Evolutionary conservation across 2,888 invertebrate genomes (phyloP), one percentile per base, ranked within the genome.

Genomic region (Agrilus biguttatus): DNA sequence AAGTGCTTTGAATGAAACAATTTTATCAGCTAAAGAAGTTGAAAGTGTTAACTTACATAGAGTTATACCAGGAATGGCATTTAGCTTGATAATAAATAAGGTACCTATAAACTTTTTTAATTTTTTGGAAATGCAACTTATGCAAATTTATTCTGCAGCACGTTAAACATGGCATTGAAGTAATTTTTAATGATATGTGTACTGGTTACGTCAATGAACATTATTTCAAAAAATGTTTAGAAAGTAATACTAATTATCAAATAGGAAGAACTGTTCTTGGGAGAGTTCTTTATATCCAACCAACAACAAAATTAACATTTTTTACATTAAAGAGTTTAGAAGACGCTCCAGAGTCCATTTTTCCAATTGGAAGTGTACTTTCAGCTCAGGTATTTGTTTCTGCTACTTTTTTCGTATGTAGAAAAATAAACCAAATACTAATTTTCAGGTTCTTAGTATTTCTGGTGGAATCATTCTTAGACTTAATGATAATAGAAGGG

Each of bases 271-370:
- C 68, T 49, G 64, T 80, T 1, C 57, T 59, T 28, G 80, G 79
- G 0, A 72, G 78, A 19, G 71, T 85, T 5, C 61, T 85, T 4
- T 85, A 82, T 58, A 67, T 77, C 39, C 70, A 82, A 65, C 82
- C 83, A 10, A 67, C 77, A 0, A 72, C 80, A 1, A 83, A 83
- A 59, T 70, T 78, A 1, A 75, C 77, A 0, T 82, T 78, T 58
- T 69, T 85, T 40, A 77, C 77, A 1, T 66, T 75, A 57, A 43
- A 61, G 3, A 32, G 51, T 2, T 46, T 55, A 37, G 52, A 56
- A 40, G 38, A 47, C 6, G 53, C 56, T 2, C 49, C 58, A 2
- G 66, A 69, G 45, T 63, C 63, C 53, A 58, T 49, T 17, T 58
- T 73, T 2, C 63, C 68, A 34, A 65, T 69, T 3, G 83, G 82